A percentile compares a stretch with the other conserved stretches of the same genome.
Evolutionary conservation across 2,888 invertebrate genomes (phyloP).

Genomic region (Athalia circularis): DNA sequence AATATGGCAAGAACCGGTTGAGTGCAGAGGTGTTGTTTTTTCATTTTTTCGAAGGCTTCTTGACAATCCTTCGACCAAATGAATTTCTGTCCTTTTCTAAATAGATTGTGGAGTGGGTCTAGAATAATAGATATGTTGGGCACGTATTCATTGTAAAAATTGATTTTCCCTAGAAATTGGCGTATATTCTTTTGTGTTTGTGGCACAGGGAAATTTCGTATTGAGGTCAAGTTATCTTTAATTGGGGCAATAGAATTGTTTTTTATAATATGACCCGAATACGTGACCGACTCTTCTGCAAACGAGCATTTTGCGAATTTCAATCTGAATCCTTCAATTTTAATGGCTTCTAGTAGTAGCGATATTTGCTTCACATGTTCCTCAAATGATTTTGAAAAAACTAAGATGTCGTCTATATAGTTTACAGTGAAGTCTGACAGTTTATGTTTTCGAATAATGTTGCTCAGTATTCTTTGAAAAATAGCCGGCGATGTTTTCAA

Average conservation of each 20-base stretch:
- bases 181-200: conserved; percentile 50
- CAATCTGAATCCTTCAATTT: conserved; percentile 39
- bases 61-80: conserved; percentile 35
- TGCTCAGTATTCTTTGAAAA: conserved; percentile 39
- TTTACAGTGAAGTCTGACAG: conserved; percentile 48
- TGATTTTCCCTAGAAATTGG: conserved; percentile 50
- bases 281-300: conserved; percentile 53
- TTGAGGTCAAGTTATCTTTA: conserved; percentile 56
- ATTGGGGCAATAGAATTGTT: conserved; percentile 54
- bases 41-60: conserved; percentile 12
- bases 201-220: conserved; percentile 54
- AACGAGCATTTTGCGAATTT: conserved; percentile 52
- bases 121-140: conserved; percentile 32
- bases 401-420: conserved; percentile 52
- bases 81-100: conserved; percentile 27
- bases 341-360: conserved; percentile 28
- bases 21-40: conserved; percentile 1
- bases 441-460: conserved; percentile 48
- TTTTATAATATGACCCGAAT: conserved; percentile 55
- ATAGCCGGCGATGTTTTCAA: conserved; percentile 41
- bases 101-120: conserved; percentile 40
- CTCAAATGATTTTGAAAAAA: conserved; percentile 48
- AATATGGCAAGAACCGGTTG: conserved; percentile 45
- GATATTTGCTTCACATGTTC: conserved; percentile 46
- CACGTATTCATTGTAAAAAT: conserved; percentile 48